phyloP scores from a whole-genome alignment of 2,797 vertebrate species.

The Pseudocheirus occidentalis region DNA sequence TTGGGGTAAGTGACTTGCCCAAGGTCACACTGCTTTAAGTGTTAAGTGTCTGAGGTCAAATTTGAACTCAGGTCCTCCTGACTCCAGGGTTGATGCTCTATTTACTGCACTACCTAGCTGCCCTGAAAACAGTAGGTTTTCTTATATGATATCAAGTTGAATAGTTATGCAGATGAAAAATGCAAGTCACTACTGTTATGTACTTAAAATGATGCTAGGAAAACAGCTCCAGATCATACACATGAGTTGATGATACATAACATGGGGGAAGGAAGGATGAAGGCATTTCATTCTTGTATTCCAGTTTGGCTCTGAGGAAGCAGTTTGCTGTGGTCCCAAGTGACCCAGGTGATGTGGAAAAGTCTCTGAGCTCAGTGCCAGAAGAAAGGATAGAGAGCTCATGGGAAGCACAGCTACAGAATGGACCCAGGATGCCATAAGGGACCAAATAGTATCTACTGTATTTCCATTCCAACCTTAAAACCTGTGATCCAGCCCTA shows the following conservation, averaged over 20 bases:
- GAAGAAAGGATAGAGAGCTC: not conserved
- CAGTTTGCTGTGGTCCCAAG: not conserved
- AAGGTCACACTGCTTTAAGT: too few species aligned
- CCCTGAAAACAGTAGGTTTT: not conserved
- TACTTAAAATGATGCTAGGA: not conserved
- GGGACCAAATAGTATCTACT: not conserved
- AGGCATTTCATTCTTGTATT: not conserved
- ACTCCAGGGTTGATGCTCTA: too few species aligned
- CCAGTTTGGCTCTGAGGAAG: not conserved
- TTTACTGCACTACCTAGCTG: too few species aligned
- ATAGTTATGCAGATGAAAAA: slow-evolving; percentile 15
- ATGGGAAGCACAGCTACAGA: not conserved
- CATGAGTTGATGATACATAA: not conserved
- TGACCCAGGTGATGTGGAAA: not conserved
- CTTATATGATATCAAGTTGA: not conserved
- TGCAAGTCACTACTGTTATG: not conserved
- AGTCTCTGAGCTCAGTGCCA: not conserved
- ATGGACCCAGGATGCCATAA: not conserved
- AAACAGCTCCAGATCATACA: not conserved
- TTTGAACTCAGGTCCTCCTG: too few species aligned
- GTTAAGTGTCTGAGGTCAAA: too few species aligned
- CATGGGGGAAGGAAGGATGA: not conserved
- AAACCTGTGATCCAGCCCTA: not conserved
- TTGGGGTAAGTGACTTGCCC: too few species aligned
- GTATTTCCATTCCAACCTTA: not conserved